Percentiles rank a stretch among this genome's conserved stretches.
phyloP scores from a whole-genome alignment of 1,140 invertebrate species.

The Bombus huntii region DNA sequence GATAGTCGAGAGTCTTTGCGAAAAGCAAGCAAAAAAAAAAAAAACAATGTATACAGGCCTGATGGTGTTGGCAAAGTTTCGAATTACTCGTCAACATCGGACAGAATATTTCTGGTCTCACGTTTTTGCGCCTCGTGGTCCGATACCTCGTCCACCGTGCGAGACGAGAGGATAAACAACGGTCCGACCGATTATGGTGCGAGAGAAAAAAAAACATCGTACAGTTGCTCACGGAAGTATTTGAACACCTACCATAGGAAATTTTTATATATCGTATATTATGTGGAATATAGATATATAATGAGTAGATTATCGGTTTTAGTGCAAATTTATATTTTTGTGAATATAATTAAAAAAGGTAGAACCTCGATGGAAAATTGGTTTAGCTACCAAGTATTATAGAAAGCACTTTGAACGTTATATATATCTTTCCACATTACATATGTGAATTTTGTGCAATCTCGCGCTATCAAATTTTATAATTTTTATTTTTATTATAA shows the following conservation, averaged over 20 bases:
- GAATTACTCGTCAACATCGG: neutral
- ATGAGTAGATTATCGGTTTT: no score
- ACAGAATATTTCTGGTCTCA: neutral
- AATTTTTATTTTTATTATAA: no score
- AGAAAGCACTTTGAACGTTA: no score
- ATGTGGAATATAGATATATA: no score
- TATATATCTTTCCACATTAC: no score
- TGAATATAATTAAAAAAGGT: no score
- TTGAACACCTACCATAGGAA: neutral
- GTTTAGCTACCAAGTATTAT: no score
- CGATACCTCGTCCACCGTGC: neutral
- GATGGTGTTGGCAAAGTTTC: neutral
- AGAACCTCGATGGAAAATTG: no score
- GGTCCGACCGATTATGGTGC: neutral
- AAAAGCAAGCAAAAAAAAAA: neutral
- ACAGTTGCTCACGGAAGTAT: neutral
- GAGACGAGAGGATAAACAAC: constrained; percentile 1
- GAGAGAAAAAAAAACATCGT: neutral
- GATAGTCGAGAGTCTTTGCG: neutral
- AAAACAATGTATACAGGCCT: neutral
- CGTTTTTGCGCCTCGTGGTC: neutral
- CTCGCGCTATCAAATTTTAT: no score
- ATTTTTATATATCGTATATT: neutral
- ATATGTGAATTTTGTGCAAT: no score
- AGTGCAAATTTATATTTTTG: no score